Evolutionary conservation across 1,140 invertebrate species (phyloP).

Genomic region (Aphidius ervi): DNA sequence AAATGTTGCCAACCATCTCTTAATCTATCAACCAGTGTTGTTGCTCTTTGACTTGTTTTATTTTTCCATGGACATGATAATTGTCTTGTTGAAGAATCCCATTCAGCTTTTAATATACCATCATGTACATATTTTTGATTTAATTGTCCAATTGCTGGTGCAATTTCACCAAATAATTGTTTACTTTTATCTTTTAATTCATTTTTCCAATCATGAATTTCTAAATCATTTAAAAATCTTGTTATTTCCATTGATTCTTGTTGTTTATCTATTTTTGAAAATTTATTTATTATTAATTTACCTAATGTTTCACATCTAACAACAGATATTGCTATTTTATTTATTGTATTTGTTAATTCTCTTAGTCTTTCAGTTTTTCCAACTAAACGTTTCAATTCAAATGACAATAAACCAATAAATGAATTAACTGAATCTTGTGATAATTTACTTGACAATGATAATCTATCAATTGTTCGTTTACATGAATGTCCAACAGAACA

Average conservation of each 20-base stretch:
- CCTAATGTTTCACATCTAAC: slow-evolving; percentile 41
- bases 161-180: slow-evolving; percentile 47
- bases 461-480: slow-evolving; percentile 72
- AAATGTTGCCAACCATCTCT: slow-evolving; percentile 90
- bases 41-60: slow-evolving; percentile 66
- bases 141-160: slow-evolving; percentile 57
- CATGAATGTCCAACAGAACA: slow-evolving; percentile 84
- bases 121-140: slow-evolving; percentile 55
- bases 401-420: slow-evolving; percentile 59
- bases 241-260: slow-evolving; percentile 1
- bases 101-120: slow-evolving; percentile 63
- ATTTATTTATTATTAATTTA: slow-evolving; percentile 36
- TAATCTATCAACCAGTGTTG: slow-evolving; percentile 72
- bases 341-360: slow-evolving; percentile 51
- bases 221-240: slow-evolving; percentile 8
- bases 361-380: slow-evolving; percentile 52
- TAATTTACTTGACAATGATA: slow-evolving; percentile 60
- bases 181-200: slow-evolving; percentile 47
- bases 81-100: slow-evolving; percentile 65
- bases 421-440: slow-evolving; percentile 64
- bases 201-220: slow-evolving; percentile 43
- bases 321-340: slow-evolving; percentile 45
- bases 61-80: slow-evolving; percentile 64
- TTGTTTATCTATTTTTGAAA: slow-evolving; percentile 24
- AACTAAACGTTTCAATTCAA: slow-evolving; percentile 54